Evolutionary conservation across 2,797 vertebrate species (phyloP), one percentile per base, ranked within the genome.

Genomic region (Oryzias dopingdopingensis): DNA sequence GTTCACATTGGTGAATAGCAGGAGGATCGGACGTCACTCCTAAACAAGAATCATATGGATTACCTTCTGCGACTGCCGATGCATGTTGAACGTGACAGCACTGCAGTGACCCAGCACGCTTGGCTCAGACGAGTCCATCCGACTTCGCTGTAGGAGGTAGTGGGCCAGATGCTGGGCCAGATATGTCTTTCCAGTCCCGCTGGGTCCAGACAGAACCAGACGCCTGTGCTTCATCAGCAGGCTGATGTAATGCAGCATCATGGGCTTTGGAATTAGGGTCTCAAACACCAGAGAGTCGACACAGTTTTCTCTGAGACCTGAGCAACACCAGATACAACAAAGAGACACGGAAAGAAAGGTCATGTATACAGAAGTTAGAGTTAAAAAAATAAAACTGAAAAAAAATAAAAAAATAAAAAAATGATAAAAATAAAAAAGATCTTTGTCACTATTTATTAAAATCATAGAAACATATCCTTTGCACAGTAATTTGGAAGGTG

Each of bases 171-270:
- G 93, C 70, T 95, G 93, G 74, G 95, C 94, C 68, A 99, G 91
- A 86, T 96, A 95, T 42, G 94, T 94, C 88, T 98, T 99, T 77
- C 96, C 96, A 0, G 96, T 99, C 65, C 96, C 96, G 0, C 96
- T 99, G 69, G 96, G 96, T 14, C 96, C 96, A 0, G 95, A 96
- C 64, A 98, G 90, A 62, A 99, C 89, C 32, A 98, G 93, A 5
- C 96, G 94, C 8, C 96, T 88, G 88, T 98, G 96, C 79, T 97
- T 98, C 54, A 96, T 91, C 75, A 98, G 90, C 65, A 98, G 90
- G 77, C 95, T 93, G 80, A 98, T 96, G 81, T 98, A 98, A 65
- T 98, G 96, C 84, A 94, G 94, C 94, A 96, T 94, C 96, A 99
- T 96, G 44, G 96, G 95, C 86, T 97, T 98, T 43, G 96, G 96